Percentiles rank a stretch among this genome's conserved stretches.
These are phyloP conservation scores for Cyprinodon diabolis DNA, from an alignment of 2,797 vertebrate species.

Conservation along the genomic window DNA sequence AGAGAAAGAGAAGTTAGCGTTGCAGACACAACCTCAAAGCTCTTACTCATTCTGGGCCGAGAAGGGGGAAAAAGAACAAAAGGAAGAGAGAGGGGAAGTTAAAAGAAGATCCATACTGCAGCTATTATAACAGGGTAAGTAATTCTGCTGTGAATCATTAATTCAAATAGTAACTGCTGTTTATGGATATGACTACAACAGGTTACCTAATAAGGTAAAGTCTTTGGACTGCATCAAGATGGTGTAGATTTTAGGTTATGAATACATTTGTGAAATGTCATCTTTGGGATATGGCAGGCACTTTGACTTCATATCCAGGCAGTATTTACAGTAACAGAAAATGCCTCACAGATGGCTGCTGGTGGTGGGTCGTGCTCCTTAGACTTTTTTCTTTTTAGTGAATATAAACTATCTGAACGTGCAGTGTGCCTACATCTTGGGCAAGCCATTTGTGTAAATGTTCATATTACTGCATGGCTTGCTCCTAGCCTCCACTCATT, in stretches of 20 bases:
- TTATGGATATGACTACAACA: constrained; percentile 4
- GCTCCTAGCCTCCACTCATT: neutral
- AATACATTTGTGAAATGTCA: neutral
- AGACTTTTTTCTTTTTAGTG: neutral
- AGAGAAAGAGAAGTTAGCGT: constrained; percentile 67
- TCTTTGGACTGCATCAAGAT: constrained; percentile 1
- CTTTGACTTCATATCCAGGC: neutral
- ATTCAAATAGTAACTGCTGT: neutral
- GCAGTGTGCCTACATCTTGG: neutral
- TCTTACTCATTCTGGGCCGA: constrained; percentile 56
- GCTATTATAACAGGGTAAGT: constrained; percentile 53
- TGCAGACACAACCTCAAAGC: constrained; percentile 45
- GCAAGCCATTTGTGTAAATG: neutral
- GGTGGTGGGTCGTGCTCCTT: neutral
- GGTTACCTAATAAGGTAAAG: constrained; percentile 62
- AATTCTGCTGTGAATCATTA: constrained; percentile 3
- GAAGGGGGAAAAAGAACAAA: constrained; percentile 46
- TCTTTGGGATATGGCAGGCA: constrained; percentile 9
- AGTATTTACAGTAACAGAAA: neutral
- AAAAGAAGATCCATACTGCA: constrained; percentile 37
- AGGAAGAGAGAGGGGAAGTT: constrained; percentile 38
- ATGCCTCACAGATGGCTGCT: neutral
- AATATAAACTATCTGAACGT: neutral
- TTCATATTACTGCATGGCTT: neutral
- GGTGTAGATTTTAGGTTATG: constrained; percentile 8